Conservation (phyloP, 2,797 vertebrate genomes). For the Lutjanus argentimaculatus region DNA sequence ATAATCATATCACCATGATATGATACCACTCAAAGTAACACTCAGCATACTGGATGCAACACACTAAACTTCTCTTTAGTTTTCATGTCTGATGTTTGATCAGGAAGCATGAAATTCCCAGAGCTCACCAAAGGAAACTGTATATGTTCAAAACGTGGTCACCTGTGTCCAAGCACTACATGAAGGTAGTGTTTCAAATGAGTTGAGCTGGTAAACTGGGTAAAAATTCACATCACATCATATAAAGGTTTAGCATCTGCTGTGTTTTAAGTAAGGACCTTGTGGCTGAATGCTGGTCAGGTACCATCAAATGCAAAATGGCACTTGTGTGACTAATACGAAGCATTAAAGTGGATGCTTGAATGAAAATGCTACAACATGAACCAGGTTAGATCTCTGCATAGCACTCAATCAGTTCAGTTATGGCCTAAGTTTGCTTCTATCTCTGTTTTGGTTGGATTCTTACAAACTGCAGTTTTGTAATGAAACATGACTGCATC, state of each 20-base stretch:
- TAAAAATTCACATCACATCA: neutral
- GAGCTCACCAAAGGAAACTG: neutral
- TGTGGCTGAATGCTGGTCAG: conserved; percentile 18
- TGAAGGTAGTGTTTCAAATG: neutral
- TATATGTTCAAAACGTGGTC: neutral
- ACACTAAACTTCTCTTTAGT: neutral
- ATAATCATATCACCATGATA: neutral
- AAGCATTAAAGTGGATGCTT: neutral
- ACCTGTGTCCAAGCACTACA: neutral
- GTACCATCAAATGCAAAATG: neutral
- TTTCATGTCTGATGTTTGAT: neutral
- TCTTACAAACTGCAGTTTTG: neutral
- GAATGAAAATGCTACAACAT: neutral
- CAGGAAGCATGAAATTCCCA: neutral
- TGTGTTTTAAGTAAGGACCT: neutral
- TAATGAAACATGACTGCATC: neutral
- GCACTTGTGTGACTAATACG: neutral
- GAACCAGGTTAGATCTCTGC: neutral
- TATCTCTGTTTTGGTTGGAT: neutral
- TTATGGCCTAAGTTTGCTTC: neutral
- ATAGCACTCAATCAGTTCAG: neutral
- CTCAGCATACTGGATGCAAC: neutral
- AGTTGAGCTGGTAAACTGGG: neutral
- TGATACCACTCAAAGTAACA: neutral
- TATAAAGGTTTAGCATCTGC: neutral